A percentile compares a stretch with the other conserved stretches of the same genome.
Conservation (phyloP, 2,888 invertebrate species). For the Pantelozetes paolii region DNA sequence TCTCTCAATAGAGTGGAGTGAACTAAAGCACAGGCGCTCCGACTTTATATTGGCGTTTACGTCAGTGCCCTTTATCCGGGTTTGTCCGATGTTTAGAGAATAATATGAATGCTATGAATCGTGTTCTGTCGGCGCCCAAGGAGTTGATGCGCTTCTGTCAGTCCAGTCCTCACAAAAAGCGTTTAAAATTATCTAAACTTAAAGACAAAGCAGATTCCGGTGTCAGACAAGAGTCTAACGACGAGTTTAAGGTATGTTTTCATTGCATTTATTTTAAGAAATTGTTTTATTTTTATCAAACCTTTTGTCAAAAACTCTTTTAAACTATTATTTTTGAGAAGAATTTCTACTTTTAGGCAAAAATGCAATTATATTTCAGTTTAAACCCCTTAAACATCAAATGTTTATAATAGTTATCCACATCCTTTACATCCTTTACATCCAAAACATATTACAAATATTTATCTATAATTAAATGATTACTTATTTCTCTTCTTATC, state of each 20-base stretch:
- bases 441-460: neutral
- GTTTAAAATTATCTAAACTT: slow-evolving; percentile 25
- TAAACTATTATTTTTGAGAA: too few species aligned
- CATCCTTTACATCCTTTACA: neutral
- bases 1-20: neutral
- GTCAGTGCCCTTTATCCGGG: slow-evolving; percentile 23
- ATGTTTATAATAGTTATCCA: neutral
- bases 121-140: slow-evolving; percentile 16
- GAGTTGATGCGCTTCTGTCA: slow-evolving; percentile 34
- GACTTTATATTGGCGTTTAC: neutral
- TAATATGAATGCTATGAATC: slow-evolving; percentile 35
- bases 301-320: too few species aligned
- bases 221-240: slow-evolving; percentile 19
- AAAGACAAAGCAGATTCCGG: slow-evolving; percentile 2
- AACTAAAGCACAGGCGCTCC: slow-evolving; percentile 27
- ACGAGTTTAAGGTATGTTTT: slow-evolving; percentile 32
- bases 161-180: slow-evolving; percentile 9
- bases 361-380: too few species aligned
- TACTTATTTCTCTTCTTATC: neutral
- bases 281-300: too few species aligned
- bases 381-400: too few species aligned
- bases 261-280: neutral
- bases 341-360: too few species aligned
- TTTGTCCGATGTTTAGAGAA: slow-evolving; percentile 17
- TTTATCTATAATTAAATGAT: slow-evolving; percentile 12